Evolutionary conservation across 64 coral and sea anemone genomes (phyloP).

Genomic region (Pocillopora verrucosa): DNA sequence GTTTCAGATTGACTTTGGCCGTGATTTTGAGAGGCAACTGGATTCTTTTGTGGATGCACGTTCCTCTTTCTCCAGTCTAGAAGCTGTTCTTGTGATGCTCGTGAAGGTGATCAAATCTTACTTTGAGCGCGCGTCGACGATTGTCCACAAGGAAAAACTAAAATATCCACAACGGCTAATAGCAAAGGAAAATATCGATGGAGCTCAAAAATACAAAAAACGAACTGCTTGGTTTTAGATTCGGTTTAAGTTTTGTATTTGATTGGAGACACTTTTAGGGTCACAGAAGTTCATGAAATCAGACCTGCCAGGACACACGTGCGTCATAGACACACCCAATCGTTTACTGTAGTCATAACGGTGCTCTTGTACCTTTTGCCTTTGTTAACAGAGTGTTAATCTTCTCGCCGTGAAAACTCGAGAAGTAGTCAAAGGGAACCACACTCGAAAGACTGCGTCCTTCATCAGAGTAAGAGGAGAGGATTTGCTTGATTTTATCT

Average conservation of each 20-base stretch:
- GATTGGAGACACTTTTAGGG: too few relatives aligned
- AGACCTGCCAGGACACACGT: too few relatives aligned
- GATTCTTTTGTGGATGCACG: slow-evolving; percentile 94
- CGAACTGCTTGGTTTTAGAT: too few relatives aligned
- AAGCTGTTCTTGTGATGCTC: slow-evolving; percentile 80
- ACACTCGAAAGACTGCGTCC: slow-evolving; percentile 92
- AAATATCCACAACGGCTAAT: background rate
- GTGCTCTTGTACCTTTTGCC: background rate
- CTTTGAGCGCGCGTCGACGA: too few relatives aligned
- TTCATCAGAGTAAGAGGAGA: slow-evolving; percentile 80
- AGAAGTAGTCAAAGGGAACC: slow-evolving; percentile 90
- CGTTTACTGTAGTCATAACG: background rate
- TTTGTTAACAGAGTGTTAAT: slow-evolving; percentile 79
- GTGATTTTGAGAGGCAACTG: slow-evolving; percentile 98
- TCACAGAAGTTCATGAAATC: too few relatives aligned
- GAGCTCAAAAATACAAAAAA: too few relatives aligned
- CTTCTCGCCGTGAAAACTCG: slow-evolving; percentile 83
- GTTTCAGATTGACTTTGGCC: slow-evolving; percentile 89
- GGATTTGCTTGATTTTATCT: background rate
- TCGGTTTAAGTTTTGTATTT: too few relatives aligned
- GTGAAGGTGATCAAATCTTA: slow-evolving; percentile 56
- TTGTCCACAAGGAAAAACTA: too few relatives aligned
- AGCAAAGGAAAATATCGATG: too few relatives aligned
- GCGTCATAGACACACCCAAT: too few relatives aligned
- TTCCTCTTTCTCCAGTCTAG: slow-evolving; percentile 92